These are phyloP conservation scores for Pseudanteris insignis DNA, from an alignment of 2,888 invertebrate species.

Conservation along the genomic window DNA sequence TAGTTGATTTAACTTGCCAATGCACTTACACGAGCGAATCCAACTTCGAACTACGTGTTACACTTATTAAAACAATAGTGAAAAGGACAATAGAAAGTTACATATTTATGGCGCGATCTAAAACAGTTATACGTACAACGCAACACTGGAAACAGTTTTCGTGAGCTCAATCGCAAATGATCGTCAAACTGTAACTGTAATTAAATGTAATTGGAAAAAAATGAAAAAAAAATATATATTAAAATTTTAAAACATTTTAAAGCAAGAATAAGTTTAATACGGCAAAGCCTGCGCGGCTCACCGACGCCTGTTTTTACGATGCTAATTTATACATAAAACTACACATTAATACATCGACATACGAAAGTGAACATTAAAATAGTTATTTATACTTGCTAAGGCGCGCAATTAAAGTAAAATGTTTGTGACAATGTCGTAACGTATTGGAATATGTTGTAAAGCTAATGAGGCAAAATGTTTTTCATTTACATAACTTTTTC, in stretches of 20 bases:
- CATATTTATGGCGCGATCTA: too few species aligned
- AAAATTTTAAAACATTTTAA: slow-evolving; percentile 25
- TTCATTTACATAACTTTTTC: too few species aligned
- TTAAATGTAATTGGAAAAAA: too few species aligned
- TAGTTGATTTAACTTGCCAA: slow-evolving; percentile 15
- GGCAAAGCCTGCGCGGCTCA: slow-evolving; percentile 3
- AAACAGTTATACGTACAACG: too few species aligned
- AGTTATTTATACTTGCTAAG: slow-evolving; percentile 10
- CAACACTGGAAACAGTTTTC: too few species aligned
- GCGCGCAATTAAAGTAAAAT: slow-evolving; percentile 2
- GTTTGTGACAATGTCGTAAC: background rate
- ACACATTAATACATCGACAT: slow-evolving; percentile 29
- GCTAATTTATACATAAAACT: slow-evolving; percentile 34
- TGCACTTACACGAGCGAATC: slow-evolving; percentile 19
- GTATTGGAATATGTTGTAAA: slow-evolving; percentile 9
- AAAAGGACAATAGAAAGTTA: slow-evolving; percentile 23
- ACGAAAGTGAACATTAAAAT: slow-evolving; percentile 18
- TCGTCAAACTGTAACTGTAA: too few species aligned
- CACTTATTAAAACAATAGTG: slow-evolving; percentile 21
- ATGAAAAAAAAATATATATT: too few species aligned
- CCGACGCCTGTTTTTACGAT: slow-evolving; percentile 12
- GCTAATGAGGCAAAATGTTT: background rate
- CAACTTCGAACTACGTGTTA: slow-evolving; percentile 4
- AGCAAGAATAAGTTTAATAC: slow-evolving; percentile 17
- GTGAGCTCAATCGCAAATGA: too few species aligned